A percentile compares a stretch with the other conserved stretches of the same genome.
These are phyloP conservation scores for Latheticus oryzae DNA, from an alignment of 2,888 invertebrate genomes.

Conservation along the genomic window DNA sequence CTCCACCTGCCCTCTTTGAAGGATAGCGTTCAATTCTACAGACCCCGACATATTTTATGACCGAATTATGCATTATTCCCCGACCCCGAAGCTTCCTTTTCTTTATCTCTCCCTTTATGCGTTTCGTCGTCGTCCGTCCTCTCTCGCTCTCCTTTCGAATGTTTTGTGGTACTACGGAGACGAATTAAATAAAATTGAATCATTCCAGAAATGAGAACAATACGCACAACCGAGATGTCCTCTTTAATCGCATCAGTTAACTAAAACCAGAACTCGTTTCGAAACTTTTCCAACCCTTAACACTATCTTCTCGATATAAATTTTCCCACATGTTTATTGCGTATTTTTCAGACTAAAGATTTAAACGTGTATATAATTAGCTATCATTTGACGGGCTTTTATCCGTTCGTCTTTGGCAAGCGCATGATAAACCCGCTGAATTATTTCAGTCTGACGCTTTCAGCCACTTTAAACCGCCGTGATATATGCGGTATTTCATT, in stretches of 20 bases:
- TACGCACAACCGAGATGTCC: slow-evolving; percentile 18
- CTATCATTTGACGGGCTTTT: slow-evolving; percentile 36
- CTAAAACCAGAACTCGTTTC: no score
- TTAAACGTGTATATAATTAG: slow-evolving; percentile 32
- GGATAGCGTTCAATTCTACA: slow-evolving; percentile 78
- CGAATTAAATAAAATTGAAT: slow-evolving; percentile 55
- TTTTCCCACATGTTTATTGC: no score
- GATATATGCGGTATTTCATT: slow-evolving; percentile 49
- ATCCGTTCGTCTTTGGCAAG: slow-evolving; percentile 41
- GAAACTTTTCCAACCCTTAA: no score
- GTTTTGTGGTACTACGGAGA: slow-evolving; percentile 56
- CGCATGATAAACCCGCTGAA: slow-evolving; percentile 43
- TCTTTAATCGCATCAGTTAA: slow-evolving; percentile 11
- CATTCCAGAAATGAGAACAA: slow-evolving; percentile 44
- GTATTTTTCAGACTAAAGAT: background rate
- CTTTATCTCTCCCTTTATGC: slow-evolving; percentile 50
- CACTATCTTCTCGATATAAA: no score
- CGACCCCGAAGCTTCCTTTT: slow-evolving; percentile 50
- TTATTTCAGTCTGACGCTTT: slow-evolving; percentile 47
- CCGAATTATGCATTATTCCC: slow-evolving; percentile 72
- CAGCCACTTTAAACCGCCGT: slow-evolving; percentile 46
- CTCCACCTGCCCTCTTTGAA: slow-evolving; percentile 66
- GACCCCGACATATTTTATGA: slow-evolving; percentile 75
- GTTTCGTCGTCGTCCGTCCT: slow-evolving; percentile 46
- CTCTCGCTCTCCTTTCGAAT: slow-evolving; percentile 51